A percentile compares a stretch with the other conserved stretches of the same genome.
These are phyloP conservation scores for Encarsia formosa DNA, from an alignment of 2,888 invertebrate genomes.

Conservation along the genomic window DNA sequence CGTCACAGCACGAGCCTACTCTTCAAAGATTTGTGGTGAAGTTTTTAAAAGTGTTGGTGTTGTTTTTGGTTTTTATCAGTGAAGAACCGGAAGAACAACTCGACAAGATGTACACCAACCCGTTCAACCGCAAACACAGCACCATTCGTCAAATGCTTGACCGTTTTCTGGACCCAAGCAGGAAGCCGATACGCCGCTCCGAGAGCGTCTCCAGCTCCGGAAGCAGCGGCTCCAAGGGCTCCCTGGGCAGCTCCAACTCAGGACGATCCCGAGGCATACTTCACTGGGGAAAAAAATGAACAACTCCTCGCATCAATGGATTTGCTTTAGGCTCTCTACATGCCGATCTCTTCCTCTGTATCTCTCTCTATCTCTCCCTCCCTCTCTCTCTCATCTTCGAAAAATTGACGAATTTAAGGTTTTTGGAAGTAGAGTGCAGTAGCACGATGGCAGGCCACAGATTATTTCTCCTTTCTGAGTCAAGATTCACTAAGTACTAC, in stretches of 20 bases:
- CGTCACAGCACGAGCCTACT: not conserved
- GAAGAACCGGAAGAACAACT: not conserved
- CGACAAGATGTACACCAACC: constrained; percentile 63
- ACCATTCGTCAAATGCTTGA: constrained; percentile 62
- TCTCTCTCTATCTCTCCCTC: no score
- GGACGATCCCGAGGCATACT: constrained; percentile 36
- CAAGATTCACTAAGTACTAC: no score
- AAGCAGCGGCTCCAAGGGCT: constrained; percentile 41
- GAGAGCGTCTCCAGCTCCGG: constrained; percentile 44
- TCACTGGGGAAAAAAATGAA: constrained; percentile 44
- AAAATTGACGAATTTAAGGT: no score
- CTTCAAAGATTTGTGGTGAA: not conserved
- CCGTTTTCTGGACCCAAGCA: constrained; percentile 57
- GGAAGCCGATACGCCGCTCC: constrained; percentile 41
- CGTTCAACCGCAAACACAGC: constrained; percentile 67
- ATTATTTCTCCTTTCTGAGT: no score
- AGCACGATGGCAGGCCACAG: no score
- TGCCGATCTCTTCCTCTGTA: no score
- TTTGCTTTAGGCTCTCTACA: no score
- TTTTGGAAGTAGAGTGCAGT: no score
- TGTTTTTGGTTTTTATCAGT: not conserved
- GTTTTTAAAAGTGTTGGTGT: not conserved
- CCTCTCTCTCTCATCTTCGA: no score
- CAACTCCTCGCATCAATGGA: no score
- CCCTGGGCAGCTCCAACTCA: constrained; percentile 35